These are phyloP conservation scores for Cataglyphis altisquamis DNA, from an alignment of 2,888 invertebrate genomes.

Conservation along the genomic window DNA sequence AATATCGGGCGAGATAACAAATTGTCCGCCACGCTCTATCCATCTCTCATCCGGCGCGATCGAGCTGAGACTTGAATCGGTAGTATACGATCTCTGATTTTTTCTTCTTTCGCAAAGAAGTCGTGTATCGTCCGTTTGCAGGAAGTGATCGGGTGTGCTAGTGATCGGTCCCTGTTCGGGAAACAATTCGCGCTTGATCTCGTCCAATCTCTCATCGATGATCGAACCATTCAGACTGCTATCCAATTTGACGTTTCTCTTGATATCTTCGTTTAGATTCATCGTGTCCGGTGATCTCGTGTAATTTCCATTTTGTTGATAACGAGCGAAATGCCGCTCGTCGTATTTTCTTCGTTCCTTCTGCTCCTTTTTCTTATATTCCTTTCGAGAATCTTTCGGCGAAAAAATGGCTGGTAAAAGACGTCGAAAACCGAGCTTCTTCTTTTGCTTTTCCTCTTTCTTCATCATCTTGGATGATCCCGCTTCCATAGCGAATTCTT, in stretches of 20 bases:
- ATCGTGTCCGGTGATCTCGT: conserved; percentile 83
- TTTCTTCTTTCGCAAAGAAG: conserved; percentile 67
- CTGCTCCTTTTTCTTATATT: conserved; percentile 80
- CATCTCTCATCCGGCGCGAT: conserved; percentile 81
- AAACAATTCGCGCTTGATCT: conserved; percentile 83
- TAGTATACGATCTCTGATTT: conserved; percentile 72
- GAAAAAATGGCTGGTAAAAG: conserved; percentile 82
- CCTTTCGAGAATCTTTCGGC: conserved; percentile 83
- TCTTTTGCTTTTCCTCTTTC: conserved; percentile 84
- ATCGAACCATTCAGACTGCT: conserved; percentile 81
- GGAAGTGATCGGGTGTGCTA: conserved; percentile 82
- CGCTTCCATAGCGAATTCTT: conserved; percentile 82
- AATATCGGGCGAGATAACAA: conserved; percentile 70
- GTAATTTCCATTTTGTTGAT: conserved; percentile 84
- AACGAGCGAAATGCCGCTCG: conserved; percentile 80
- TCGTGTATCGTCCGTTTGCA: conserved; percentile 72
- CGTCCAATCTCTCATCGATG: conserved; percentile 82
- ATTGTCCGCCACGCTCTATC: conserved; percentile 71
- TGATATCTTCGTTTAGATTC: conserved; percentile 84
- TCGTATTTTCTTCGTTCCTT: conserved; percentile 80
- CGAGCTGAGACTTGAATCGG: conserved; percentile 78
- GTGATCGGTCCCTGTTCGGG: conserved; percentile 80
- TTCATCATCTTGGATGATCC: conserved; percentile 81
- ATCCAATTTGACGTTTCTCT: conserved; percentile 82
- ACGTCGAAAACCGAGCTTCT: conserved; percentile 81